Conservation (phyloP, 1,140 invertebrate species). For the Drosophila sp. region DNA sequence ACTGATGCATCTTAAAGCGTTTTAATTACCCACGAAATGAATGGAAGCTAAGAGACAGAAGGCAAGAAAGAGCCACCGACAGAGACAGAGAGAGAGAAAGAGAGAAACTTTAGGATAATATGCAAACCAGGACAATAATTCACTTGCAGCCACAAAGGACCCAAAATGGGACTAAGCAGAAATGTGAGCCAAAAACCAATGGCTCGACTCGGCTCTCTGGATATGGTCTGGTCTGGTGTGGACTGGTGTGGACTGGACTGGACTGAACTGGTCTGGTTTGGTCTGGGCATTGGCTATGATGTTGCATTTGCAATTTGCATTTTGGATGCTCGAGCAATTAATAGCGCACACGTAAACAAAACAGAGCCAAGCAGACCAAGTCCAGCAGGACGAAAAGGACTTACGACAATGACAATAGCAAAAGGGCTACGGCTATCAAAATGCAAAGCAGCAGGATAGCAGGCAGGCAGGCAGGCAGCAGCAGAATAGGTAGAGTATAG, state of each 20-base stretch:
- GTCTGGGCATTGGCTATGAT: slow-evolving; percentile 2
- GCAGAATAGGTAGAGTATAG: neutral
- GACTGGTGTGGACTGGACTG: too few species aligned
- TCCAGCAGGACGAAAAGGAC: slow-evolving; percentile 13
- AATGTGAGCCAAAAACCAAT: slow-evolving; percentile 31
- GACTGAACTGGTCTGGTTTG: neutral
- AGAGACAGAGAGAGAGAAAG: slow-evolving; percentile 8
- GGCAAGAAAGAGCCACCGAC: neutral
- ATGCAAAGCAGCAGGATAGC: slow-evolving; percentile 65
- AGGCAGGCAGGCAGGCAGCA: neutral
- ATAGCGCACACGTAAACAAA: slow-evolving; percentile 80
- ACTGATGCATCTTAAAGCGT: slow-evolving; percentile 81
- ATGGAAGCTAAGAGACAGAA: slow-evolving; percentile 38
- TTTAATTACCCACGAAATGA: slow-evolving; percentile 78
- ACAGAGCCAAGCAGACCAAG: slow-evolving; percentile 38
- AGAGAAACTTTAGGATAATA: slow-evolving; percentile 71
- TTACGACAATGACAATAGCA: slow-evolving; percentile 62
- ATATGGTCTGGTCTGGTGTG: neutral
- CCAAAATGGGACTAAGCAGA: slow-evolving; percentile 6
- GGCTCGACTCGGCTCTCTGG: slow-evolving; percentile 4
- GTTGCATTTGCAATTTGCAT: slow-evolving; percentile 73
- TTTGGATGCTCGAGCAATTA: slow-evolving; percentile 74
- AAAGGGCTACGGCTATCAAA: slow-evolving; percentile 67
- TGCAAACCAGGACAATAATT: slow-evolving; percentile 79
- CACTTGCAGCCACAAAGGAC: slow-evolving; percentile 70